Percentiles rank a stretch among this genome's conserved stretches.
These are phyloP conservation scores for Xylota sylvarum DNA, from an alignment of 2,888 invertebrate species.

Conservation along the genomic window DNA sequence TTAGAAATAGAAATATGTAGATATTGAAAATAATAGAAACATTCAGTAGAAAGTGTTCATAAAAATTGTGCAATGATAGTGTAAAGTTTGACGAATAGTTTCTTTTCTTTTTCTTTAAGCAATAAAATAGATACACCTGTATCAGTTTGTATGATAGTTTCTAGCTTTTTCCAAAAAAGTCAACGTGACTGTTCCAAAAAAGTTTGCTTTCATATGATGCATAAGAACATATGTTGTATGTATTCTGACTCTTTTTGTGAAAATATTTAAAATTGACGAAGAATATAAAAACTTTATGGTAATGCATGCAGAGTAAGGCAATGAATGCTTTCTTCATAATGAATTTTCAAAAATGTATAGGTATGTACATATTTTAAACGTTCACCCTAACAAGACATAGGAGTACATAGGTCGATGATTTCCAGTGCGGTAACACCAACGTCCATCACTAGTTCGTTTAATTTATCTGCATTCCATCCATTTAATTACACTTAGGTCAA, in stretches of 20 bases:
- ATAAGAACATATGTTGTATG: background rate
- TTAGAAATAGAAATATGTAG: background rate
- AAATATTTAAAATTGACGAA: background rate
- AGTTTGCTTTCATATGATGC: background rate
- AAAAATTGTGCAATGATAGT: background rate
- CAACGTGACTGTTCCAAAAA: background rate
- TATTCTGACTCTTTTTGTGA: too few species aligned
- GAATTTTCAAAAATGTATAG: background rate
- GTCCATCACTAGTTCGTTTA: background rate
- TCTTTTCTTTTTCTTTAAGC: too few species aligned
- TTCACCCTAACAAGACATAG: background rate
- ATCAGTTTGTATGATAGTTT: background rate
- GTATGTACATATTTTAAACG: background rate
- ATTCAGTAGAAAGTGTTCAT: background rate
- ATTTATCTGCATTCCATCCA: background rate
- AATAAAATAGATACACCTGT: background rate
- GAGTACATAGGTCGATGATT: background rate
- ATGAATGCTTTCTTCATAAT: background rate
- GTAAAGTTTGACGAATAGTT: background rate
- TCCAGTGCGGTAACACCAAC: background rate
- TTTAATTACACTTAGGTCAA: background rate
- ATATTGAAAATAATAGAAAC: background rate
- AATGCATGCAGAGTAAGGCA: background rate
- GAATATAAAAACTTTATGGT: background rate
- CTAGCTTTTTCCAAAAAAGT: background rate